Evolutionary conservation across 2,113 vertebrate species (phyloP), one percentile per base, ranked within the genome.

Genomic region (Macrotus californicus): DNA sequence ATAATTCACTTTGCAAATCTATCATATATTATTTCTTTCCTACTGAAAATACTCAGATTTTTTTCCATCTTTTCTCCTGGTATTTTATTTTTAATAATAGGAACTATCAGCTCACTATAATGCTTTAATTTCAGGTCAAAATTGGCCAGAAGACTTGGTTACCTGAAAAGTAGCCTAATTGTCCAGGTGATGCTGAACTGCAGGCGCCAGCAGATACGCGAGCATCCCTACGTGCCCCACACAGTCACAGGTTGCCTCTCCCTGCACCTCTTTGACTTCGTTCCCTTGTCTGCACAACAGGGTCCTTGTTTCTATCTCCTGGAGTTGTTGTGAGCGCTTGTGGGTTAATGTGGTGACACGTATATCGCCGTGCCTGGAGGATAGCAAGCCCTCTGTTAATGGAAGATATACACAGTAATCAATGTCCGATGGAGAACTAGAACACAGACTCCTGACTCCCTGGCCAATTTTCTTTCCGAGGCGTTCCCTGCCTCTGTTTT

Each of bases 81-180:
- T 50, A 31, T 61, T 89, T 89, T 54, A 76, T 73, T 92, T 94
- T 94, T 80, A 94, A 66, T 70, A 76, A 76, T 64, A 56, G 36
- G 26, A 87, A 73, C 22, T 41, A 36, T 36, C 56, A 16, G 34
- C 36, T 48, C 19, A 26, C 52, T 7, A 31, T 77, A 6, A 83
- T 80, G 34, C 18, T 85, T 94, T 64, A 75, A 59, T 93, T 73
- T 89, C 77, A 64, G 56, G 26, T 39, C 82, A 67, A 36, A 92
- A 64, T 52, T 80, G 83, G 12, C 43, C 56, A 39, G 46, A 56
- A 92, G 52, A 72, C 46, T 50, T 69, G 83, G 52, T 39, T 92
- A 8, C 50, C 21, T 90, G 34, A 36, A 59, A 52, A 72, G 16
- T n/a, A 24, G 8, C 8, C 24, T 72, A 29, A 21, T 31, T 8